phyloP scores from a whole-genome alignment of 2,888 invertebrate genomes.

The Drosophila infuscata region DNA sequence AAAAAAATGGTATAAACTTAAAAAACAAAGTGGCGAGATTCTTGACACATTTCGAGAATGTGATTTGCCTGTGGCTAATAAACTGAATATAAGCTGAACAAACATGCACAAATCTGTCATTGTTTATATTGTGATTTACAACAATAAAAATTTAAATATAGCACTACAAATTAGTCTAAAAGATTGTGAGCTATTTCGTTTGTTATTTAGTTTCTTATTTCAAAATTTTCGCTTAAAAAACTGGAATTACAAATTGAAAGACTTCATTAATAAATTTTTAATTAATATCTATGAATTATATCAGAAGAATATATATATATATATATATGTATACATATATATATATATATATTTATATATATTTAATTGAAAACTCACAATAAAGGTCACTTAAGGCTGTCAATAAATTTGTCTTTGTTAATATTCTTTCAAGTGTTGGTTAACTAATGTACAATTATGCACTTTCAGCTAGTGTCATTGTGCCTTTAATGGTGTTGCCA shows the following conservation, averaged over 20 bases:
- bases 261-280: not conserved
- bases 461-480: conserved; percentile 10
- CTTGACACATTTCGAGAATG: not conserved
- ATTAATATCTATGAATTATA: too few species aligned
- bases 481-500: not conserved
- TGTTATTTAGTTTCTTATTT: not conserved
- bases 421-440: too few species aligned
- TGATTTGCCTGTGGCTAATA: not conserved
- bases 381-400: too few species aligned
- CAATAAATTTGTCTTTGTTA: too few species aligned
- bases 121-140: not conserved
- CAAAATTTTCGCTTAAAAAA: not conserved
- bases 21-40: not conserved
- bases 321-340: too few species aligned
- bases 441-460: not conserved
- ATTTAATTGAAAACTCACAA: not conserved
- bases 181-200: not conserved
- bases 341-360: too few species aligned
- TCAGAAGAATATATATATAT: too few species aligned
- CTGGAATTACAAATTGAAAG: not conserved
- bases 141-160: not conserved
- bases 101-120: not conserved
- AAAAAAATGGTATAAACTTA: not conserved
- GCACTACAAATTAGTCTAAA: not conserved
- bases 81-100: not conserved